Base-by-base conservation (phyloP, 2,888 invertebrate genomes). In the Ormyrus rosae region DNA sequence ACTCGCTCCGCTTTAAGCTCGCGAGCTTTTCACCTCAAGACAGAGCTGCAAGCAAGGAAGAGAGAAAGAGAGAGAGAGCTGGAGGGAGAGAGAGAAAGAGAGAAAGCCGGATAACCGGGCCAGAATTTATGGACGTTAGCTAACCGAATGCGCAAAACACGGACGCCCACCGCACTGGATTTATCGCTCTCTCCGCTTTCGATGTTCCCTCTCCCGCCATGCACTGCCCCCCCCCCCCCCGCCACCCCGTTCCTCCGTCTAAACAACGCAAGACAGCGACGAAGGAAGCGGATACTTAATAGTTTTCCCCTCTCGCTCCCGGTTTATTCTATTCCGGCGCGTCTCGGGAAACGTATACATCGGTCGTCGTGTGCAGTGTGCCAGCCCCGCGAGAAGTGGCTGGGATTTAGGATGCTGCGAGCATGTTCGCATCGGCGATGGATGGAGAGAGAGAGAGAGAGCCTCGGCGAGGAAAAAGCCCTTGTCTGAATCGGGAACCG, bases 61-160 rank as follows among this genome's bases (percentile, higher is more conserved):
- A 8, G 55, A 10, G 13, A 51, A 45, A 68, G 55, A 51, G 5
- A 61, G 5, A 61, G 64, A 48, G 64, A 64, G 50, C 3, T 48
- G n/a, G 48, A 50, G 64, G 19, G 60, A 60, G 13, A 60, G 13
- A 60, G 13, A 60, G 60, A 60, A 8, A 60, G 63, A 58, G 60
- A 50, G 71, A 45, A 11, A 8, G 3, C 10, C 10, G 53, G 51
- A 46, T 72, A 53, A n/a, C 10, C 13, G 19, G 13, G 48, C 56
- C 7, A 80, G 82, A 86, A 89, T 89, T 89, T 88, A 88, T 88
- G 85, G 87, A 85, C 83, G 85, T 75, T 85, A 85, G 85, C 84
- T 86, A 86, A 86, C 85, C 84, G 86, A 88, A 87, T 87, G 87
- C 87, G 86, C 89, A 86, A 88, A 89, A 88, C 87, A 87, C 84